These are phyloP conservation scores for Eilema sororculum DNA, from an alignment of 2,888 invertebrate genomes.

Conservation along the genomic window DNA sequence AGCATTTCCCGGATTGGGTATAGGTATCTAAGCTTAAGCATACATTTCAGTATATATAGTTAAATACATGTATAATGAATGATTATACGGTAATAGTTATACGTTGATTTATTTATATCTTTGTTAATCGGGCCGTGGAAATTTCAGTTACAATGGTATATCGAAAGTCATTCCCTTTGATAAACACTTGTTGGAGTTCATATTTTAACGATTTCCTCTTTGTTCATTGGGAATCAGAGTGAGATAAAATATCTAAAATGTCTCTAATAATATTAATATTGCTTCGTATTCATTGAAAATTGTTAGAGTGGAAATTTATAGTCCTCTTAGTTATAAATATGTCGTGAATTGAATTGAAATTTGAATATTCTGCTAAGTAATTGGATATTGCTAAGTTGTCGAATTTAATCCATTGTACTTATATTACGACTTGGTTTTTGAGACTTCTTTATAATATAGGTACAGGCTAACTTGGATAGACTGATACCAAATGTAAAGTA, in stretches of 20 bases:
- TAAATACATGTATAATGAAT: too few species aligned
- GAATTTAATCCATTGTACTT: neutral
- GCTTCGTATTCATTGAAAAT: slow-evolving; percentile 21
- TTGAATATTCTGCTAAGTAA: neutral
- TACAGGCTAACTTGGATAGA: neutral
- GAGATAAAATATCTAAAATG: slow-evolving; percentile 15
- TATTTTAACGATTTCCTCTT: slow-evolving; percentile 45
- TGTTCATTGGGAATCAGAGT: slow-evolving; percentile 23
- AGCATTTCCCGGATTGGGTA: neutral
- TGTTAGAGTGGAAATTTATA: neutral
- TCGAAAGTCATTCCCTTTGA: slow-evolving; percentile 55
- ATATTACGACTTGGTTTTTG: neutral
- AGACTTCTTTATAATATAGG: neutral
- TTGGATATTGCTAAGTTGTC: neutral
- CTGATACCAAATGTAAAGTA: too few species aligned
- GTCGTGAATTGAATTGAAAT: slow-evolving; percentile 1
- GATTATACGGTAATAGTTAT: too few species aligned
- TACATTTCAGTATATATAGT: neutral
- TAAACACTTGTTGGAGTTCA: slow-evolving; percentile 48
- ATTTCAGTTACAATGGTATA: slow-evolving; percentile 44
- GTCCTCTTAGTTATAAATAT: slow-evolving; percentile 7
- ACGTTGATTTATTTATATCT: neutral
- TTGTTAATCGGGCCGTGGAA: neutral
- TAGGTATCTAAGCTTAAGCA: neutral
- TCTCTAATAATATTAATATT: slow-evolving; percentile 23